A percentile compares a stretch with the other conserved stretches of the same genome.
Evolutionary conservation across 2,113 vertebrate species (phyloP).

Genomic region (Todiramphus saurophagus): DNA sequence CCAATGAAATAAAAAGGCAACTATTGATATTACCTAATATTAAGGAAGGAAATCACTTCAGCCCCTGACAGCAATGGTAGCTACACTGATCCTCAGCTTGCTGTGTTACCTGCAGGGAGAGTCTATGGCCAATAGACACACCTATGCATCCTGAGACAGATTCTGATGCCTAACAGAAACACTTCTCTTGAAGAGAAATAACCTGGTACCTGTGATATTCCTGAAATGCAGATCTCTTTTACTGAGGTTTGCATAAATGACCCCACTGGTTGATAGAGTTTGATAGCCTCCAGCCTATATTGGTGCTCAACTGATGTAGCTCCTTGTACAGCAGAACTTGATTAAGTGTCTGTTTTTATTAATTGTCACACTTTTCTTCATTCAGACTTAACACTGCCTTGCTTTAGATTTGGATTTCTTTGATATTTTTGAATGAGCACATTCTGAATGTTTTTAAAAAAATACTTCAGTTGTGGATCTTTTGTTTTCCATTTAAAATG

Average conservation of each 20-base stretch:
- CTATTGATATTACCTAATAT: neutral
- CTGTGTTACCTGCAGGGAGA: neutral
- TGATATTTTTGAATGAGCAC: neutral
- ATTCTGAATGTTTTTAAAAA: neutral
- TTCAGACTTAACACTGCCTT: neutral
- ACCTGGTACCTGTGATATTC: neutral
- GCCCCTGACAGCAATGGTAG: neutral
- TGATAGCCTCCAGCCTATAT: neutral
- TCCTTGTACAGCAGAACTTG: neutral
- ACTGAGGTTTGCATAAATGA: neutral
- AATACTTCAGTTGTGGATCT: neutral
- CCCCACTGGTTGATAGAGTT: neutral
- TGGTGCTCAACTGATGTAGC: neutral
- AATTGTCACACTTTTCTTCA: neutral
- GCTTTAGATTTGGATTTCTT: neutral
- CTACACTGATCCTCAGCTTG: fast-evolving
- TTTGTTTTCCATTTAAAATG: neutral
- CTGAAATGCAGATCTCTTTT: neutral
- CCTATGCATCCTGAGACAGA: neutral
- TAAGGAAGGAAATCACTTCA: neutral
- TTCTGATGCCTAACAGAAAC: neutral
- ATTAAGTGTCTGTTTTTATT: neutral
- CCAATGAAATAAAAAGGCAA: neutral
- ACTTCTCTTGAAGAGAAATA: neutral
- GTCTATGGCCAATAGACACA: neutral